A percentile compares a stretch with the other conserved stretches of the same genome.
These are phyloP conservation scores for Baronia brevicornis DNA, from an alignment of 2,888 invertebrate species.

Conservation along the genomic window DNA sequence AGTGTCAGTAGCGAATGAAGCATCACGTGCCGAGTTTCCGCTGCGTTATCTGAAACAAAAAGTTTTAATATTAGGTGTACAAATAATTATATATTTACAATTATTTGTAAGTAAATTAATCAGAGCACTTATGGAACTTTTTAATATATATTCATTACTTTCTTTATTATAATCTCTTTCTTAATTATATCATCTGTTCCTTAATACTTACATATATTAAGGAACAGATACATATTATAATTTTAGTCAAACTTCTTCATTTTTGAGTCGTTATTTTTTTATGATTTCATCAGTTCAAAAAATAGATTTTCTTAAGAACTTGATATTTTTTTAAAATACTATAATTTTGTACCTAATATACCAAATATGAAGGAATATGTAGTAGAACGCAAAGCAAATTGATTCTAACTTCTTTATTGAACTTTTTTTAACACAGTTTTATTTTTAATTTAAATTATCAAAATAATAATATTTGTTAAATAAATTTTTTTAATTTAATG, in stretches of 20 bases:
- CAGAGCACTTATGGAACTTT: too few species aligned
- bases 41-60: conserved; percentile 18
- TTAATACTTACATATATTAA: too few species aligned
- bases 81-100: not conserved
- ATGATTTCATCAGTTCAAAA: too few species aligned
- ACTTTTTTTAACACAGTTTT: conserved; percentile 1
- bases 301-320: too few species aligned
- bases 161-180: too few species aligned
- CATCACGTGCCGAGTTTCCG: conserved; percentile 1
- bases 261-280: too few species aligned
- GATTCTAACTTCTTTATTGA: not conserved
- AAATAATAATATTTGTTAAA: conserved; percentile 4
- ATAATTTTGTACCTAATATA: conserved; percentile 6
- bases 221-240: too few species aligned
- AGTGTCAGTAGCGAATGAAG: too few species aligned
- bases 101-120: not conserved
- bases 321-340: too few species aligned
- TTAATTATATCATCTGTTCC: too few species aligned
- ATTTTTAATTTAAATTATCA: conserved; percentile 6
- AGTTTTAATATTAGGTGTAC: conserved; percentile 13
- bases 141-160: not conserved
- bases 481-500: too few species aligned
- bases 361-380: conserved; percentile 12
- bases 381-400: conserved; percentile 9
- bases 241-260: too few species aligned